Base-by-base conservation (phyloP, 2,113 vertebrate genomes). In the Nibea coibor region DNA sequence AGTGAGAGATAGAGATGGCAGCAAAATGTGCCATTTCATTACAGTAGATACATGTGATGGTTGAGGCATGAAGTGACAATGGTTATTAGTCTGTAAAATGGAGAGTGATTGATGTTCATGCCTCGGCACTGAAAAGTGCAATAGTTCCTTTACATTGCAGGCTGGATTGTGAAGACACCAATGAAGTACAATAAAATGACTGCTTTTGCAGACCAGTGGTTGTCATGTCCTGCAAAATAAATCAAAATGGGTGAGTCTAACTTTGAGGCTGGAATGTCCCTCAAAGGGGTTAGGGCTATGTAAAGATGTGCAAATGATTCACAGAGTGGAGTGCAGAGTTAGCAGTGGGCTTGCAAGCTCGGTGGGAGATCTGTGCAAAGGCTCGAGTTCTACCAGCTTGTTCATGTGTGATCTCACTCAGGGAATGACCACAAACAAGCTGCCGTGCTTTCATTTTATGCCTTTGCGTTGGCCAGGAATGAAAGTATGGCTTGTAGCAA, bases 371-470 rank as follows among this genome's bases (percentile, higher is more conserved):
- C 69, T 53, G 64, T 75, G 66, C 16, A 72, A 72, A 84, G 67
- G 67, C 68, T 56, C 1, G 24, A 71, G 83, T 72, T 80, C 78
- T 74, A 65, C 79, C 75, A 73, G 70, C 71, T 17, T 62, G 78
- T 64, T 81, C 72, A 7, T 82, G 77, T 90, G 82, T 90, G 88
- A 91, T 91, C 88, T 87, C 83, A 89, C 87, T 82, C 4, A 79
- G 85, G 88, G 90, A 86, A 58, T 81, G 88, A 91, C 72, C 91
- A 85, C 92, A 92, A 90, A 93, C 89, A 81, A 74, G 83, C 88
- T 68, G 69, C 83, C 62, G 31, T n/a, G 65, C 86, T 88, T 90
- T 90, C 78, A 88, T 91, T 87, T 84, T 51, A 73, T 76, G 83
- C 78, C 82, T 87, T 72, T 76, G 77, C 56, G 78, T 89, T 91